Conservation (phyloP, 1,140 invertebrate genomes). For the Uloborus diversus region DNA sequence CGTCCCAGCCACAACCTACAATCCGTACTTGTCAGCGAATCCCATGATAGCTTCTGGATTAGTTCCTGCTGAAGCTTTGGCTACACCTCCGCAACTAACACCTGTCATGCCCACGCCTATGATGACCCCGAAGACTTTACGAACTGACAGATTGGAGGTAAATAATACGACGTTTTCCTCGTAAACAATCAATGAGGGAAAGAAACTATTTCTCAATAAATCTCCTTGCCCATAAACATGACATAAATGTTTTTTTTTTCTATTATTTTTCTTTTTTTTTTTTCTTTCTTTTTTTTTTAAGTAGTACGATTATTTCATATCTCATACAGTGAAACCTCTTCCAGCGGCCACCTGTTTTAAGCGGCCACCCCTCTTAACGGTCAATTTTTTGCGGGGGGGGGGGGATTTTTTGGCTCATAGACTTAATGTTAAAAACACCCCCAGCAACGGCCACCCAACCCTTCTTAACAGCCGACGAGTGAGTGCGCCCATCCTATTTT, state of each 20-base stretch:
- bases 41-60: constrained; percentile 72
- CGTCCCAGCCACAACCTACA: constrained; percentile 83
- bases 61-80: constrained; percentile 77
- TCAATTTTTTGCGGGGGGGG: too few species aligned
- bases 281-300: background rate
- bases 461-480: too few species aligned
- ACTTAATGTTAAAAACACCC: too few species aligned
- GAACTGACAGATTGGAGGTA: constrained; percentile 96
- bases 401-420: too few species aligned
- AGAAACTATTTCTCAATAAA: too few species aligned
- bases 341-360: too few species aligned
- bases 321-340: too few species aligned
- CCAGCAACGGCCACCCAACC: too few species aligned
- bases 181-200: too few species aligned
- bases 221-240: background rate
- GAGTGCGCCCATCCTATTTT: too few species aligned
- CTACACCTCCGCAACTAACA: constrained; percentile 68
- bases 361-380: too few species aligned
- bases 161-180: constrained; percentile 62
- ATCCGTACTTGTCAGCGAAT: constrained; percentile 76
- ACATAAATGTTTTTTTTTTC: background rate
- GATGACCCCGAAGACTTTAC: constrained; percentile 83
- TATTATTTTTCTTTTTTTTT: background rate
- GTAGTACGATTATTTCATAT: too few species aligned
- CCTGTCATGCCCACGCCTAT: constrained; percentile 78